phyloP scores from a whole-genome alignment of 2,888 invertebrate species.

The Chrysolina haemoptera region DNA sequence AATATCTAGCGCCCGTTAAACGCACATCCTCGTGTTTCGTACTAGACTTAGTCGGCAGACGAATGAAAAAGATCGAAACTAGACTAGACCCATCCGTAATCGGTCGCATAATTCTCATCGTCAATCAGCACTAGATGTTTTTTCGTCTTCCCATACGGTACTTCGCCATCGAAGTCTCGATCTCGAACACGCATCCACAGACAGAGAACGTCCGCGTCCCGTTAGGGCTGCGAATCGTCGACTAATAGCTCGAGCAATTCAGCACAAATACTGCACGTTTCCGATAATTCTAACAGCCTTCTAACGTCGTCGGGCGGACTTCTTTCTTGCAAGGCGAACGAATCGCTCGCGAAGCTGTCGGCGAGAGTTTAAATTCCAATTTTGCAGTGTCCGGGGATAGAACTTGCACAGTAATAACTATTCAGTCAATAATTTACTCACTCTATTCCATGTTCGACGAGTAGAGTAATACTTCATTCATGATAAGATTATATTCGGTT shows the following conservation, averaged over 20 bases:
- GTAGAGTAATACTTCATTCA: no score
- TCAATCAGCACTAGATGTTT: slow-evolving; percentile 16
- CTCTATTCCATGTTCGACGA: no score
- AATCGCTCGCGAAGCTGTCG: neutral
- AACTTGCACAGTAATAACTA: no score
- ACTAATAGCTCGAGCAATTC: slow-evolving; percentile 2
- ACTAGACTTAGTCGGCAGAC: neutral
- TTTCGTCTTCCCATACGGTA: slow-evolving; percentile 5
- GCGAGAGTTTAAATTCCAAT: neutral
- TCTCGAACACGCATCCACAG: neutral
- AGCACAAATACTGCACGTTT: slow-evolving; percentile 13
- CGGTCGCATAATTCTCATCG: neutral
- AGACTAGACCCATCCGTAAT: slow-evolving; percentile 4
- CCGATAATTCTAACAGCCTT: neutral
- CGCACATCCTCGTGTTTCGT: no score
- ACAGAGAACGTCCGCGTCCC: neutral
- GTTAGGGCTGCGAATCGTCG: neutral
- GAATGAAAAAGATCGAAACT: neutral
- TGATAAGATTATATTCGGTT: no score
- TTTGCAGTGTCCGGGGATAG: no score
- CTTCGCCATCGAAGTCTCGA: slow-evolving; percentile 6
- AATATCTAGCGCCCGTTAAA: no score
- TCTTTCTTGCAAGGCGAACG: neutral
- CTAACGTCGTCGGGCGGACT: neutral
- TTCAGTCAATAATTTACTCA: no score